Base-by-base conservation (phyloP, 2,888 invertebrate species). In the Pegoplata infirma region DNA sequence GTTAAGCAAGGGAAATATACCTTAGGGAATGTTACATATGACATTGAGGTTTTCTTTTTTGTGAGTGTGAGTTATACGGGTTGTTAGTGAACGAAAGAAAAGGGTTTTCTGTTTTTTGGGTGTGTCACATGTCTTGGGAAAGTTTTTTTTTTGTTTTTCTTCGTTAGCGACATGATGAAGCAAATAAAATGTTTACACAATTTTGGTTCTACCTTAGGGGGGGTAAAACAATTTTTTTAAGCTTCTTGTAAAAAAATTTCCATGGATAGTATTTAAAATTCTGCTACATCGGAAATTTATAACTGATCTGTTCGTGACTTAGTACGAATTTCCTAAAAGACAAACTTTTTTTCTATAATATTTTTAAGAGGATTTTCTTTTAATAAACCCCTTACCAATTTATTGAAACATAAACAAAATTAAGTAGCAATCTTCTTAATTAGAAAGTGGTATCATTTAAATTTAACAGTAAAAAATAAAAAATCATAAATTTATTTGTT, bases 101-200 rank as follows among this genome's bases (percentile, higher is more conserved):
- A 71, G 77, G 79, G 67, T 75, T 75, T 64, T 49, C 61, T 23
- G 25, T 44, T 67, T 79, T 79, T 66, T 79, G 75, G 79, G 79
- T 79, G 79, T 79, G 79, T 75, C 79, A 79, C 63, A 79, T 72
- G 79, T 75, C 79, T 79, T 79, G 79, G 78, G 79, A 79, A 79
- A 75, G 53, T 58, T 75, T 44, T 47, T 14, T n/a, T 44, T 16
- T 21, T 12, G n/a, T 12, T 71, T 69, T 23, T 12, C 7, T 68
- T 49, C 6, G 17, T 44, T 51, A 66, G 59, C 58, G 71, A 75
- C 75, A 75, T 79, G 79, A 79, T 46, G 46, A 59, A 63, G 75
- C 75, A 79, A 66, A 49, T 53, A 72, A 19, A 28, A 53, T 47
- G 47, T 51, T 14, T 17, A 28, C n/a, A 40, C 17, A 66, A 66